Conservation (phyloP, 2,888 invertebrate species). For the Drosophila mayaguana region DNA sequence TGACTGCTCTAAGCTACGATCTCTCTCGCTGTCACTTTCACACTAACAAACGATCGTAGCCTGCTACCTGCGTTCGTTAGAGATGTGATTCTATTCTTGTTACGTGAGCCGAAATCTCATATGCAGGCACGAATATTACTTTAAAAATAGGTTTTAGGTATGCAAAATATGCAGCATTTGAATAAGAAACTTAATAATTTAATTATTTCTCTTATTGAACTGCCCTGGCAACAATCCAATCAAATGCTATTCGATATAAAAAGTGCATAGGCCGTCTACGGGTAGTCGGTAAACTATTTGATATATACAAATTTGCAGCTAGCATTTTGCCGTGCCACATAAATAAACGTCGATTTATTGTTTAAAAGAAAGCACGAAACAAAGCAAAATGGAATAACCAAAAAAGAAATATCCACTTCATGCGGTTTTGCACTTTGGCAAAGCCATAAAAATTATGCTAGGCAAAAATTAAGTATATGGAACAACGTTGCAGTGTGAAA, state of each 20-base stretch:
- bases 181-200: background rate
- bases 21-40: background rate
- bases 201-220: slow-evolving; percentile 11
- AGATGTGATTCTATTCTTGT: background rate
- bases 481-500: slow-evolving; percentile 38
- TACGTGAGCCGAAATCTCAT: background rate
- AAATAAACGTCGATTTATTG: slow-evolving; percentile 69
- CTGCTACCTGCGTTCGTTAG: background rate
- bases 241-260: slow-evolving; percentile 16
- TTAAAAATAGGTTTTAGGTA: background rate
- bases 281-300: slow-evolving; percentile 4
- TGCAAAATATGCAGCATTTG: background rate
- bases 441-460: slow-evolving; percentile 70
- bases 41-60: background rate
- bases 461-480: slow-evolving; percentile 37
- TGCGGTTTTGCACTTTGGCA: slow-evolving; percentile 74
- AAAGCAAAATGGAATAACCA: slow-evolving; percentile 26
- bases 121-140: background rate
- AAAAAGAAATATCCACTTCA: slow-evolving; percentile 49
- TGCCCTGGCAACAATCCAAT: slow-evolving; percentile 4
- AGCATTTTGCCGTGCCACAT: slow-evolving; percentile 65
- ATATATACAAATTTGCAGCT: slow-evolving; percentile 39
- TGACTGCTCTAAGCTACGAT: slow-evolving; percentile 1
- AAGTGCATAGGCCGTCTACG: slow-evolving; percentile 11
- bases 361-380: slow-evolving; percentile 17